Conservation (phyloP, 1,140 invertebrate genomes). For the Diploscapter pachys region DNA sequence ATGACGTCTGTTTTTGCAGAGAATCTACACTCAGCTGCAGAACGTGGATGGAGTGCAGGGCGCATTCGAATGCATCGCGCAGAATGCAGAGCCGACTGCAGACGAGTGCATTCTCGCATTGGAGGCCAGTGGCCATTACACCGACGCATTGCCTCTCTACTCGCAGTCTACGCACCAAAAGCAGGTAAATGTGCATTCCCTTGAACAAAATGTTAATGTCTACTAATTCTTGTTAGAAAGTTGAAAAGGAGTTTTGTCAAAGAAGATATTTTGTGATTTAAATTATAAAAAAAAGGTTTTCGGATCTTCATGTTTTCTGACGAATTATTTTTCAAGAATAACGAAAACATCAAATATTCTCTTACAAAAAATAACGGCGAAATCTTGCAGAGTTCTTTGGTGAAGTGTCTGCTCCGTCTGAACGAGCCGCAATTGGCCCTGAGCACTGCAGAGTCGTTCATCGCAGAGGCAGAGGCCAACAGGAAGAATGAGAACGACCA, state of each 20-base stretch:
- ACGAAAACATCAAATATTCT: no score
- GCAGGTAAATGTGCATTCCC: conserved; percentile 51
- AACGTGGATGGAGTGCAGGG: conserved; percentile 67
- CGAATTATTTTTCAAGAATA: no score
- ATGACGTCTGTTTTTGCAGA: conserved; percentile 56
- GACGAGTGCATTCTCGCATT: conserved; percentile 64
- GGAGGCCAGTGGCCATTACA: conserved; percentile 62
- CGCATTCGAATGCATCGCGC: conserved; percentile 59
- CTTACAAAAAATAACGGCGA: conserved; percentile 28
- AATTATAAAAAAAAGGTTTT: no score
- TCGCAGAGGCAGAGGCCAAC: conserved; percentile 51
- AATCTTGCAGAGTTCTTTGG: conserved; percentile 53
- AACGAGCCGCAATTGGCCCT: conserved; percentile 64
- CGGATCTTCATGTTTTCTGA: no score
- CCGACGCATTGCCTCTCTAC: conserved; percentile 66
- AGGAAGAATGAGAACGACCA: conserved; percentile 52
- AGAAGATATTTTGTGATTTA: conserved; percentile 38
- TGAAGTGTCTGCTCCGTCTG: conserved; percentile 63
- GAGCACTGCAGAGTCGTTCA: conserved; percentile 37
- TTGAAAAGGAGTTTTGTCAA: conserved; percentile 27
- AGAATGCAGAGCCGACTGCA: conserved; percentile 61
- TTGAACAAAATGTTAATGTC: background rate
- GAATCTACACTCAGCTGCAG: conserved; percentile 65
- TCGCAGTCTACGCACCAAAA: conserved; percentile 9
- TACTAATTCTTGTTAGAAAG: background rate